These are phyloP conservation scores for Sprattus sprattus DNA, from an alignment of 2,113 vertebrate genomes.

Conservation along the genomic window DNA sequence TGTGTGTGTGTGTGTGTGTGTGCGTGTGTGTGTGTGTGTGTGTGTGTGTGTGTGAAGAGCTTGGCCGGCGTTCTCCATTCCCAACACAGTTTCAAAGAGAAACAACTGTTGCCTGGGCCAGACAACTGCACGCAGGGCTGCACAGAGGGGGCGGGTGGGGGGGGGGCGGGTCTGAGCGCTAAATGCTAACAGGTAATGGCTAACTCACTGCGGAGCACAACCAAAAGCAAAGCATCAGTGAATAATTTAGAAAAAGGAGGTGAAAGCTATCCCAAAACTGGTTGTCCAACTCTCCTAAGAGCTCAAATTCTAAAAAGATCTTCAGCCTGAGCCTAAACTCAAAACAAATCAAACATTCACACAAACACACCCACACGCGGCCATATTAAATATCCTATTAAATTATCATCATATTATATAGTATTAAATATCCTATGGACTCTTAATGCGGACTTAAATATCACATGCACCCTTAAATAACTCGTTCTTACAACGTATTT, in stretches of 20 bases:
- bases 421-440: too few relatives aligned
- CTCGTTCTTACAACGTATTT: too few relatives aligned
- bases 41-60: conserved; percentile 27
- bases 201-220: neutral
- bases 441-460: neutral
- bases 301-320: too few relatives aligned
- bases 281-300: too few relatives aligned
- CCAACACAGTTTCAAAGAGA: conserved; percentile 44
- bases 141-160: neutral
- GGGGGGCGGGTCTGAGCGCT: neutral
- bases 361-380: too few relatives aligned
- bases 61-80: conserved; percentile 49
- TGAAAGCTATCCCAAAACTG: too few relatives aligned
- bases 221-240: neutral
- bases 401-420: too few relatives aligned
- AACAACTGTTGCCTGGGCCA: conserved; percentile 54
- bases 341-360: too few relatives aligned
- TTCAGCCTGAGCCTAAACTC: too few relatives aligned
- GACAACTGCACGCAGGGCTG: neutral
- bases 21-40: neutral
- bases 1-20: neutral
- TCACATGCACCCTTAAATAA: neutral
- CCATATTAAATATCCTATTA: neutral
- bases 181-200: neutral
- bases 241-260: neutral